phyloP scores from a whole-genome alignment of 2,797 vertebrate species.

The Cynodonichthys magdalenae region DNA sequence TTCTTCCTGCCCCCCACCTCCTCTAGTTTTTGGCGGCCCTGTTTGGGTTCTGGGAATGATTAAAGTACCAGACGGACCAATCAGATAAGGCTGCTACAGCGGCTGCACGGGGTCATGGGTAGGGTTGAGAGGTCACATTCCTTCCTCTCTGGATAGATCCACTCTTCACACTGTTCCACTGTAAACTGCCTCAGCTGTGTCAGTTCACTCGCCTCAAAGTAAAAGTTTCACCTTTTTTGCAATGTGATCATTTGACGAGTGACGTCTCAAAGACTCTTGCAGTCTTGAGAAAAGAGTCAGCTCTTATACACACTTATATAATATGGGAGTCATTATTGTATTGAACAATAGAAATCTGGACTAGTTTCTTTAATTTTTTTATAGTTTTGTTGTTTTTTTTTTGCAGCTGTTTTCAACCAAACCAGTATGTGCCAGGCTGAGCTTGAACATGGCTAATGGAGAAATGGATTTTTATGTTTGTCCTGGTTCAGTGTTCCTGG shows the following conservation, averaged over 20 bases:
- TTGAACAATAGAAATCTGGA: conserved; percentile 6
- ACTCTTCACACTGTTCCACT: conserved; percentile 66
- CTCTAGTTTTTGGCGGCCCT: conserved; percentile 30
- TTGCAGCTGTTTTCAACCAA: conserved; percentile 57
- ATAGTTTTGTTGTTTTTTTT: conserved; percentile 15
- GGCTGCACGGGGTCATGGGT: conserved; percentile 63
- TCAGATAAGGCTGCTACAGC: conserved; percentile 72
- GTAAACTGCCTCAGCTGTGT: conserved; percentile 68
- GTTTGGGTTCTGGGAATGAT: conserved; percentile 72
- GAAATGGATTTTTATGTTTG: conserved; percentile 65
- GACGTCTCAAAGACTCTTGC: conserved; percentile 33
- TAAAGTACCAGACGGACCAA: conserved; percentile 73
- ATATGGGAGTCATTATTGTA: conserved; percentile 4
- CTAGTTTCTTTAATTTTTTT: conserved; percentile 2
- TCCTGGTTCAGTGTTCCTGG: conserved; percentile 67
- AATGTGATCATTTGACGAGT: conserved; percentile 40
- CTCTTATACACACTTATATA: background rate
- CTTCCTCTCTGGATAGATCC: conserved; percentile 66
- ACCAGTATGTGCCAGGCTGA: conserved; percentile 51
- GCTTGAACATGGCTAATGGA: conserved; percentile 63
- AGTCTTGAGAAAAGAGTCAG: background rate
- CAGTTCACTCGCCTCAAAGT: conserved; percentile 14
- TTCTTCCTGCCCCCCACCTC: background rate
- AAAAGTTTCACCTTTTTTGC: background rate
- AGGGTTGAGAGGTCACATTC: conserved; percentile 76